Percentiles rank a stretch among this genome's conserved stretches.
phyloP scores from a whole-genome alignment of 2,797 vertebrate genomes.

The Mormyrus proboscirostris region DNA sequence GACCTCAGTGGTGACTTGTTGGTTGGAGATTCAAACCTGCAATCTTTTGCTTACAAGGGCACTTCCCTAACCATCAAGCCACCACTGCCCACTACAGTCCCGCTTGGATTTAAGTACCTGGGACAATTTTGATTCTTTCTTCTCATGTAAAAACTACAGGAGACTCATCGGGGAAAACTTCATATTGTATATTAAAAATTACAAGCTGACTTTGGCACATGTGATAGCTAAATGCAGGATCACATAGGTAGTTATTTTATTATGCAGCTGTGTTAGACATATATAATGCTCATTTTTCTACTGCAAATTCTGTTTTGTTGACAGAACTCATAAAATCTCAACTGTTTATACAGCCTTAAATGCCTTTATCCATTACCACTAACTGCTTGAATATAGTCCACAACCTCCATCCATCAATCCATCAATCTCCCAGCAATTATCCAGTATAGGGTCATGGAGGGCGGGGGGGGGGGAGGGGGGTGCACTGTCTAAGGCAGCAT shows the following conservation, averaged over 20 bases:
- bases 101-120: not conserved
- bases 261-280: not conserved
- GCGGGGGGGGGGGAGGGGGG: not conserved
- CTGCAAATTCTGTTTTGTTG: not conserved
- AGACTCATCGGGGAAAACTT: not conserved
- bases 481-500: not conserved
- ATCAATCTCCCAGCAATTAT: not conserved
- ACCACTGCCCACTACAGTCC: not conserved
- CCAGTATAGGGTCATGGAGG: not conserved
- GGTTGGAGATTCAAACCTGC: too few species aligned
- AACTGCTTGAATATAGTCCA: not conserved
- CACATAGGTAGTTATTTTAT: not conserved
- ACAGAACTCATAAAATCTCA: not conserved
- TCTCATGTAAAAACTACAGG: not conserved
- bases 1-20: too few species aligned
- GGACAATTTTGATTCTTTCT: not conserved
- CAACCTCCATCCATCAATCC: not conserved
- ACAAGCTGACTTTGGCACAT: not conserved
- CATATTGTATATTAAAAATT: not conserved
- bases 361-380: not conserved
- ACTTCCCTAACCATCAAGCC: too few species aligned
- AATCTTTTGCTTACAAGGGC: too few species aligned
- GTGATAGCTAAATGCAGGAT: not conserved
- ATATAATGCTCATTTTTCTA: not conserved
- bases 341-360: not conserved